phyloP scores from a whole-genome alignment of 1,140 invertebrate genomes.

The Cepaea nemoralis region DNA sequence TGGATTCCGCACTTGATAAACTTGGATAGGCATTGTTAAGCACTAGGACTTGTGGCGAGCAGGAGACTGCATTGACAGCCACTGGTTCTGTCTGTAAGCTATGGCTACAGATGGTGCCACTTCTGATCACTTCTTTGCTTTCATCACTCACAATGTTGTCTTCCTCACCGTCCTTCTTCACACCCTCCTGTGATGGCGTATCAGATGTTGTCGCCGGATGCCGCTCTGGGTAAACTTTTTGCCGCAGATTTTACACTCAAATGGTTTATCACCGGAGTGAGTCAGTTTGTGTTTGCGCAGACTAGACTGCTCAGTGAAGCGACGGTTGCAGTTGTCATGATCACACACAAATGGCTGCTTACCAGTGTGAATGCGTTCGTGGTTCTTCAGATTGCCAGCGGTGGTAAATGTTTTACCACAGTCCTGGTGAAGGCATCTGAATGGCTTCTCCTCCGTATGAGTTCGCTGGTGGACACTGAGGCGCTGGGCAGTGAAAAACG shows the following conservation, averaged over 20 bases:
- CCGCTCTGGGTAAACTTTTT: slow-evolving; percentile 64
- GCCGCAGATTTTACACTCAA: slow-evolving; percentile 64
- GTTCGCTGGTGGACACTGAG: slow-evolving; percentile 54
- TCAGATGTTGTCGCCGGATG: slow-evolving; percentile 59
- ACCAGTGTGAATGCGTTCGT: slow-evolving; percentile 63
- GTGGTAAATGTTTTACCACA: slow-evolving; percentile 65
- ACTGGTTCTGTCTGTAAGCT: neutral
- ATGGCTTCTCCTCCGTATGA: slow-evolving; percentile 56
- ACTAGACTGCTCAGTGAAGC: slow-evolving; percentile 68
- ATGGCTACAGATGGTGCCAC: slow-evolving; percentile 4
- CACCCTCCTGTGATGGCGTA: slow-evolving; percentile 48
- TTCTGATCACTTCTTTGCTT: neutral
- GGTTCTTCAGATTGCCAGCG: slow-evolving; percentile 64
- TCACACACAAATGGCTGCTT: slow-evolving; percentile 66
- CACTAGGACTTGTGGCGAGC: slow-evolving; percentile 35
- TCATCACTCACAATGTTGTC: neutral
- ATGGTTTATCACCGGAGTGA: slow-evolving; percentile 73
- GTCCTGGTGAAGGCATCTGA: slow-evolving; percentile 48
- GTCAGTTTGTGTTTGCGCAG: slow-evolving; percentile 64
- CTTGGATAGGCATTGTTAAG: slow-evolving; percentile 38
- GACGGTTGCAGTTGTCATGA: slow-evolving; percentile 54
- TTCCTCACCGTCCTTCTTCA: neutral
- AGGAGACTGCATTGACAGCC: neutral
- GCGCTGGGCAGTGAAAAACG: slow-evolving; percentile 60
- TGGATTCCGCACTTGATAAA: slow-evolving; percentile 49